Evolutionary conservation across 1,140 invertebrate genomes (phyloP).

Genomic region (Atta texana): DNA sequence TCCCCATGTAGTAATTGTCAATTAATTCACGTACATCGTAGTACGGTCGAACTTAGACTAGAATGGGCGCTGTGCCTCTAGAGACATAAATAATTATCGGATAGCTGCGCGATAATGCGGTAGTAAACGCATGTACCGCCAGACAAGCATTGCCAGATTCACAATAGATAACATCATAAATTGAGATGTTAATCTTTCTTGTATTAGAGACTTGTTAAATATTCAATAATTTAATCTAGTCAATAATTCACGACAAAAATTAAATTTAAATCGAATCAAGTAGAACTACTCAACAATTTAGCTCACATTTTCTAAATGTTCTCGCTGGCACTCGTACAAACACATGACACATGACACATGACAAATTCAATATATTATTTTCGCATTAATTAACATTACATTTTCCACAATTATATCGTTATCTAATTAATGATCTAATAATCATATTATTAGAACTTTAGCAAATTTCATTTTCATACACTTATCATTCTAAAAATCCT

Average conservation of each 20-base stretch:
- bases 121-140: conserved; percentile 23
- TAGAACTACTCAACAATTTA: not conserved
- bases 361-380: not conserved
- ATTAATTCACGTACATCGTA: conserved; percentile 68
- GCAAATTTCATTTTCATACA: not conserved
- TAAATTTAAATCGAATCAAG: not conserved
- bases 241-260: not conserved
- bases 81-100: conserved; percentile 72
- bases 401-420: not conserved
- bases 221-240: not conserved
- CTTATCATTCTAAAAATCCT: not conserved
- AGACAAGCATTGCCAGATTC: conserved; percentile 18
- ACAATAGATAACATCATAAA: not conserved
- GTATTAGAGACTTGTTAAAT: not conserved
- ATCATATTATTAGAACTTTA: too few relatives aligned
- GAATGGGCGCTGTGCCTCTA: conserved; percentile 38
- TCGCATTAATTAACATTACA: not conserved
- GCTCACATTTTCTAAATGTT: not conserved
- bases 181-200: conserved; percentile 49
- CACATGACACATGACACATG: too few relatives aligned
- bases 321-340: not conserved
- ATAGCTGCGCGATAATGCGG: conserved; percentile 39
- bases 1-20: conserved; percentile 58
- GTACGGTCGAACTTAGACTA: conserved; percentile 53
- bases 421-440: not conserved